Base-by-base conservation (phyloP, 2,888 invertebrate species). In the Phortica okadai region DNA sequence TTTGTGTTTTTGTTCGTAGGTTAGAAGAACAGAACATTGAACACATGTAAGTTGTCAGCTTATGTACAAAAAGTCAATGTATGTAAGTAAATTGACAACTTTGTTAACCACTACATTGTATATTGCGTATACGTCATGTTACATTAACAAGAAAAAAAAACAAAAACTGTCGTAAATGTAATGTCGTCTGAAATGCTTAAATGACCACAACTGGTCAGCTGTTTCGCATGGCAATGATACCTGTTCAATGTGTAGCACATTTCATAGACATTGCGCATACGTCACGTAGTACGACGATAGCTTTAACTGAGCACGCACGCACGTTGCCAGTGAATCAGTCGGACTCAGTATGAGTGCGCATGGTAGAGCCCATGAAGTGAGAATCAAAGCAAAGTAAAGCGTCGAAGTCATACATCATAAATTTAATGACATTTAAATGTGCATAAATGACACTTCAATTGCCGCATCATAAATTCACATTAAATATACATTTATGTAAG, bases 341-440 rank as follows among this genome's bases (percentile, higher is more conserved):
- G 33, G 4, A 2, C 3, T 33, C 33, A 33, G 33, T 33, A 33
- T 33, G 33, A 33, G 33, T 33, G 33, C 33, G 3, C 2, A 33
- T 33, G 33, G 33, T 5, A 33, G 4, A 33, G 33, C 6, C 8
- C 2, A 14, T n/a, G 16, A 56, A 56, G 56, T 16, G n/a, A 56
- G n/a, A n/a, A 16, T 56, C n/a, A 56, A 56, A 56, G 56, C 6
- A 16, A 56, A 56, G 56, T 6, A 16, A 16, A 14, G n/a, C 66
- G 59, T 74, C 1, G 54, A 8, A 70, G 75, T 44, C 58, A 69
- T 75, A 16, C 59, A 74, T 74, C 54, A 75, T 69, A 75, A 70
- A 76, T 75, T 76, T 82, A 80, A 82, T 82, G 50, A 72, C 80
- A 77, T 78, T 80, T 70, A 74, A 74, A 80, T 81, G 74, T 58